These are phyloP conservation scores for Buceros bicornis DNA, from an alignment of 2,797 vertebrate species.

Conservation along the genomic window DNA sequence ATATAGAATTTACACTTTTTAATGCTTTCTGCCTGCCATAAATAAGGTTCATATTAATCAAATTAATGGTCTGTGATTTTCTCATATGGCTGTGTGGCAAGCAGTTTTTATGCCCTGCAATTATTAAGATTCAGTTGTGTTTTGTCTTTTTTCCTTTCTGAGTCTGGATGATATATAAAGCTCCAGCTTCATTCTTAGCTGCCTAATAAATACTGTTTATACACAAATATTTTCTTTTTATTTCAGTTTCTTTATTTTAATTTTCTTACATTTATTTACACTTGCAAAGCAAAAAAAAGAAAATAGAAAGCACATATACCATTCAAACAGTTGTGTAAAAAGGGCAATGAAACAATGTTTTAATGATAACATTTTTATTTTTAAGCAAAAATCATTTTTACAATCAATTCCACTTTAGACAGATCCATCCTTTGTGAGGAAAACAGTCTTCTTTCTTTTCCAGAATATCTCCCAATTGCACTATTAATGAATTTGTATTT, in stretches of 20 bases:
- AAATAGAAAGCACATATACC: not conserved
- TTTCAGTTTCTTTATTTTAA: not conserved
- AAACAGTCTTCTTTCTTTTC: not conserved
- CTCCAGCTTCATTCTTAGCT: not conserved
- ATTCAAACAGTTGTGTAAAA: not conserved
- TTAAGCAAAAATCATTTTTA: not conserved
- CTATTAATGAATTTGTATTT: not conserved
- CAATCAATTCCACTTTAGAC: not conserved
- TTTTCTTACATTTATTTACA: not conserved
- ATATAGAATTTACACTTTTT: not conserved
- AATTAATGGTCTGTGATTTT: not conserved
- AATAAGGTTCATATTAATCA: not conserved
- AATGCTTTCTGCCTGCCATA: not conserved
- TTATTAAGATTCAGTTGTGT: not conserved
- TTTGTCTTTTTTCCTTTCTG: not conserved
- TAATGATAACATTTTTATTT: not conserved
- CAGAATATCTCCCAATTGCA: not conserved
- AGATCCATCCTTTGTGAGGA: not conserved
- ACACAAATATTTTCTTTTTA: not conserved
- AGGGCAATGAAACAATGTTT: fast-evolving
- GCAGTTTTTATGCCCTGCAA: not conserved
- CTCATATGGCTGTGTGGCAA: not conserved
- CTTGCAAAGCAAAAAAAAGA: not conserved
- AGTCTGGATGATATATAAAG: not conserved
- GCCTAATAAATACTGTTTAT: not conserved